Base-by-base conservation (phyloP, 2,888 invertebrate species). In the Drosophila merina region DNA sequence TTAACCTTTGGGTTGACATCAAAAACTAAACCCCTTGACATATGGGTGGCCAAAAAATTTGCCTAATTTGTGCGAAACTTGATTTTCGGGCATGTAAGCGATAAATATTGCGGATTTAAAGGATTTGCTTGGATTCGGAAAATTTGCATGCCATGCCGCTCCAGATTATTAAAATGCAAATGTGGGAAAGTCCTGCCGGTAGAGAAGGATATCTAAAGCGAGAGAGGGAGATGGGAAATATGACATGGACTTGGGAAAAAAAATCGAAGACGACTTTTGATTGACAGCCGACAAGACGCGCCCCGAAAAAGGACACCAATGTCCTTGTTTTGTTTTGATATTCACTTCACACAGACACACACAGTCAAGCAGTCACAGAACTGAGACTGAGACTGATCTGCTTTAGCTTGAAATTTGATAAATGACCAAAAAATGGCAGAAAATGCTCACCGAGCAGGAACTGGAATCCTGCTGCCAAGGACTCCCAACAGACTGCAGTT, bases 271-370 rank as follows among this genome's bases (percentile, higher is more conserved):
- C 72, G 84, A 67, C 73, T 58, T 71, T 72, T 87, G 82, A 83
- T 83, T 83, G 82, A 83, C 82, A 83, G 68, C n/a, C 40, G 64
- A 69, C 79, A 79, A 69, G 76, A 70, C 76, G 83, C 83, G 88
- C 86, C 79, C 83, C 86, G 74, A 60, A 57, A 82, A 76, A 72
- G 68, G 54, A 67, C 60, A 48, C 30, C 66, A 48, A 70, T 70
- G 60, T 60, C 80, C 77, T 84, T 88, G 88, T 86, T 73, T 68
- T 88, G 82, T 82, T 82, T 84, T 88, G 81, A 82, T 82, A 83
- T 64, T 76, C 88, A 88, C 86, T 82, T 81, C 76, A 75, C 79
- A 72, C 59, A 66, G 42, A 58, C 20, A 36, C 14, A 50, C 38
- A 59, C 7, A 14, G 40, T 40, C 40, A 4, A 10, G 3, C 33